phyloP scores from a whole-genome alignment of 2,113 vertebrate genomes.

The Xerus inauris region DNA sequence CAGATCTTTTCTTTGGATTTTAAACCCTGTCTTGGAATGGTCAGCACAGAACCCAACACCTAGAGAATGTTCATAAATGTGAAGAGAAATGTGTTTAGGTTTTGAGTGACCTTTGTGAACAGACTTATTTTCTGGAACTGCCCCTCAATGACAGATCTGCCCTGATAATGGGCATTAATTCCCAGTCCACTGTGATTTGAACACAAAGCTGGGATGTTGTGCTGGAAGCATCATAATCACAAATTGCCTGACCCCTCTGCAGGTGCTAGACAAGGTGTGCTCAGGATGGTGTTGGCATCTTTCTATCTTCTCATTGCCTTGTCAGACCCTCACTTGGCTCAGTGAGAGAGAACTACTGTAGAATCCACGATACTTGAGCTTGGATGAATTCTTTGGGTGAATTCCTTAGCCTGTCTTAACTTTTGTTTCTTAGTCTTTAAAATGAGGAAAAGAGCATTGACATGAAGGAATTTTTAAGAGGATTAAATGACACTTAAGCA shows the following conservation, averaged over 20 bases:
- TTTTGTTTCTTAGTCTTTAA: conserved; percentile 14
- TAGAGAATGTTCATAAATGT: not conserved
- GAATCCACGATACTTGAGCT: not conserved
- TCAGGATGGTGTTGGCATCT: not conserved
- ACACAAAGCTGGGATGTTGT: not conserved
- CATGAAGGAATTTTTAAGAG: not conserved
- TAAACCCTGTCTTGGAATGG: not conserved
- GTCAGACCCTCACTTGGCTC: not conserved
- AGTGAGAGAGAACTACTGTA: not conserved
- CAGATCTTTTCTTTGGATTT: not conserved
- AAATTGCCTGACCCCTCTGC: not conserved
- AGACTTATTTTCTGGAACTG: not conserved
- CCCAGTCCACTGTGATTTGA: not conserved
- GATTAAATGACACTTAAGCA: not conserved
- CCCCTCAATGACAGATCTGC: not conserved
- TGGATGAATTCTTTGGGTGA: not conserved
- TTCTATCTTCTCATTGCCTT: not conserved
- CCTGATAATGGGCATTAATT: not conserved
- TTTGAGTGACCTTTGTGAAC: not conserved
- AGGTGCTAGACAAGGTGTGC: not conserved
- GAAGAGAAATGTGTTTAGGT: not conserved
- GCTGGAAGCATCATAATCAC: not conserved
- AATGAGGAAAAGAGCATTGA: not conserved
- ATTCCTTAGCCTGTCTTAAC: not conserved
- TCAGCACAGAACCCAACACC: not conserved